Conservation (phyloP, 2,797 vertebrate species). For the Taeniopygia guttata region DNA sequence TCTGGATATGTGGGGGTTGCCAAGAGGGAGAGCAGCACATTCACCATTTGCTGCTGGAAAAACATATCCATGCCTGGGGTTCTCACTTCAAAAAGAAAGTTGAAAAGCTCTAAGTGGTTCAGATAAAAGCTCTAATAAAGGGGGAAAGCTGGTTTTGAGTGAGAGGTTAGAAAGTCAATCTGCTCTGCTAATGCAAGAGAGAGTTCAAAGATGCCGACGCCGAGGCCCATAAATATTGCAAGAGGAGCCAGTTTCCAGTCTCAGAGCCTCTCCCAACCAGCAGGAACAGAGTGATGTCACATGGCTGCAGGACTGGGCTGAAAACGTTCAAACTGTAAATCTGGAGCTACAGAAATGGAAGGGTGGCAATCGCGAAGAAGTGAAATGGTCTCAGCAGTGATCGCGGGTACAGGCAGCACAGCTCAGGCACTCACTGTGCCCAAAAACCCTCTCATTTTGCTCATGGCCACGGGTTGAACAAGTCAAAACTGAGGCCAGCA, state of each 20-base stretch:
- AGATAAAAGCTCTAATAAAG: neutral
- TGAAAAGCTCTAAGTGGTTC: constrained; percentile 14
- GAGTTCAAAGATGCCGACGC: neutral
- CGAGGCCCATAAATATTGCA: neutral
- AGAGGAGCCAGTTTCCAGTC: neutral
- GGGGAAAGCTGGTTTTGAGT: neutral
- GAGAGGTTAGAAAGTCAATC: constrained; percentile 17
- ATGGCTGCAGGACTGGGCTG: neutral
- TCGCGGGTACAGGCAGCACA: rapidly evolving
- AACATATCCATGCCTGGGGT: neutral
- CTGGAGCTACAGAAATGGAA: neutral
- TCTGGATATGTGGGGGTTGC: neutral
- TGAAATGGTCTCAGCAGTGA: rapidly evolving
- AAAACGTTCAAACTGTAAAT: neutral
- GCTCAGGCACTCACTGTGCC: neutral
- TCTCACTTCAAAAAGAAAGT: constrained; percentile 33
- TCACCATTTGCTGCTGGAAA: constrained; percentile 7
- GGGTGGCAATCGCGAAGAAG: rapidly evolving
- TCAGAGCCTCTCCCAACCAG: neutral
- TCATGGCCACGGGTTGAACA: neutral
- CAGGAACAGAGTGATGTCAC: neutral
- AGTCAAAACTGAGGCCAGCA: neutral
- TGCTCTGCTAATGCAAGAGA: neutral
- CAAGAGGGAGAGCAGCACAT: neutral
- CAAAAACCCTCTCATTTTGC: neutral